Base-by-base conservation (phyloP, 2,888 invertebrate genomes). In the Augochlorella aurata region DNA sequence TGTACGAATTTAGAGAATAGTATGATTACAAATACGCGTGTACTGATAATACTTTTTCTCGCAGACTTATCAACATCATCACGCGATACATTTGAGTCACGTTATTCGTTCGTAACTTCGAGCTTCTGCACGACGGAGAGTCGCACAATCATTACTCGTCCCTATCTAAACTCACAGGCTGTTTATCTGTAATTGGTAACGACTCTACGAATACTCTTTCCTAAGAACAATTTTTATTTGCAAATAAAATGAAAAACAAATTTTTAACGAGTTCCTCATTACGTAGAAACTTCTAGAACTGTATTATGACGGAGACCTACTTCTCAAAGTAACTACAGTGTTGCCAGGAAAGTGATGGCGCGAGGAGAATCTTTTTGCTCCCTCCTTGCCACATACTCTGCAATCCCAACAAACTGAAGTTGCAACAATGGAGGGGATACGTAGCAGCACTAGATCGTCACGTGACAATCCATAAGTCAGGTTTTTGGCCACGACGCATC, bases 21-120 rank as follows among this genome's bases (percentile, higher is more conserved):
- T 65, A 24, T n/a, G 47, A 74, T 54, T 65, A 52, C 14, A 18
- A 54, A 18, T 65, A 73, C 29, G 38, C 54, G n/a, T 63, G 21
- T 5, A 47, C 3, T 52, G 72, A 79, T 76, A 74, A 74, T n/a
- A 58, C 38, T 61, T 77, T 82, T 81, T 24, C 12, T 1, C 54
- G 24, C 47, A 7, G 44, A 63, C 63, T 81, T 85, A 85, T 85
- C 83, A 78, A 74, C 68, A 63, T 24, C 61, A 68, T 76, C 71
- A 85, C 79, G 78, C 85, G 85, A 72, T 69, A 75, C 68, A 69
- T 49, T 21, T 49, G 78, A 73, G 12, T 74, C 77, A 74, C 78
- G 82, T 82, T 83, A 86, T 84, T 77, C 74, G 67, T 82, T 78
- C 74, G 66, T 82, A 81, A 79, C 84, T 65, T 82, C 77, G 29